Evolutionary conservation across 2,888 invertebrate species (phyloP), one percentile per base, ranked within the genome.

Genomic region (Allophyes oxyacanthae): DNA sequence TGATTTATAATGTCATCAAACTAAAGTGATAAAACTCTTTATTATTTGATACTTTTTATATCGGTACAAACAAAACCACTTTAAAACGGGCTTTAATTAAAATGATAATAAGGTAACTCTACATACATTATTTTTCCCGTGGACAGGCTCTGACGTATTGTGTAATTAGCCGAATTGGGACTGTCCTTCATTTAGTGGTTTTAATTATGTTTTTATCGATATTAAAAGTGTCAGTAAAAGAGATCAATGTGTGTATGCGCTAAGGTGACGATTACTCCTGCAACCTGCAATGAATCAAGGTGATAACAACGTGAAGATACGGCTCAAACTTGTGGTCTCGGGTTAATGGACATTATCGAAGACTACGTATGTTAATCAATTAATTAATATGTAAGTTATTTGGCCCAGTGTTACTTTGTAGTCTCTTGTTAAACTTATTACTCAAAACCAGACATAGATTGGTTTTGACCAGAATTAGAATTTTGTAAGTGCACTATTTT

Each of bases 261-360:
- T 79, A 84, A 82, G 78, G 83, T 87, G 85, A 81, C 84, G 82
- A 81, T 81, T 71, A 79, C 85, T 85, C 81, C 89, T 84, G 85
- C 81, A 75, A 90, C 87, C 92, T 92, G 92, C 71, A 92, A 91
- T 84, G 84, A 88, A 89, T 85, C 79, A 81, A 83, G 78, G 83
- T 86, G 85, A 86, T 58, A 72, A 87, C 77, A 79, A 82, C 77
- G 84, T 86, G 85, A 86, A 89, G 79, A 81, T 84, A 90, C 88
- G 88, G 85, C 87, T 85, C 84, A 85, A 85, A 89, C 85, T 85
- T 94, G 93, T 94, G 94, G 94, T 94, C 94, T 94, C 94, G 79
- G 84, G 93, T 94, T 94, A 94, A 93, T 92, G 81, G 77, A 86
- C 90, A 82, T 90, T 89, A 90, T 87, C 86, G 83, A 89, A 84